Evolutionary conservation across 2,797 vertebrate genomes (phyloP).

Genomic region (Heteromormyrus szaboi): DNA sequence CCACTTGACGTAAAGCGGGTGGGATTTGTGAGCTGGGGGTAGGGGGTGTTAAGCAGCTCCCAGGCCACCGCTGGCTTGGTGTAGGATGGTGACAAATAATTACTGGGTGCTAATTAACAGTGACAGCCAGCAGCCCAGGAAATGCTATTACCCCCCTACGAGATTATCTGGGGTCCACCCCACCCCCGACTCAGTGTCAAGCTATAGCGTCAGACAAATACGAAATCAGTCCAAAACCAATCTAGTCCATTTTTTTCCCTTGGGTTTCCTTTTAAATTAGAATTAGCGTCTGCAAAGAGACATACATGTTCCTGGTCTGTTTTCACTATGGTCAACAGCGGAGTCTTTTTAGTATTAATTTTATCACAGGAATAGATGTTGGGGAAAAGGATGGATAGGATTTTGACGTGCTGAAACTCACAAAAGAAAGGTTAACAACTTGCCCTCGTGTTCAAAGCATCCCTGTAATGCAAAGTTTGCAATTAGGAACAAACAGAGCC

Average conservation of each 20-base stretch:
- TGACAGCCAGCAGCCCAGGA: neutral
- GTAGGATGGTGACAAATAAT: neutral
- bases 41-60: neutral
- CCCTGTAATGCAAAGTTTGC: neutral
- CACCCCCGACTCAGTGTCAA: neutral
- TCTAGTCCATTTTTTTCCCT: neutral
- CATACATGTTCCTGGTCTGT: neutral
- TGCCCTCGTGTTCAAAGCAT: neutral
- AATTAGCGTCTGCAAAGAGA: neutral
- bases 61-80: neutral
- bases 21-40: neutral
- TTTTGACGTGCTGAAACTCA: neutral
- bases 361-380: neutral
- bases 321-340: neutral
- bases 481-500: neutral
- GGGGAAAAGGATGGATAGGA: neutral
- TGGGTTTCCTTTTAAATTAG: neutral
- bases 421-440: neutral
- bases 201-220: constrained; percentile 6
- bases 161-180: neutral
- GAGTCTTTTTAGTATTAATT: neutral
- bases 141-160: constrained; percentile 20
- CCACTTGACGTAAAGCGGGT: neutral
- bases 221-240: constrained; percentile 13
- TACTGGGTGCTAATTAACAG: neutral